Conservation (phyloP, 2,113 vertebrate genomes). For the Sardina pilchardus region DNA sequence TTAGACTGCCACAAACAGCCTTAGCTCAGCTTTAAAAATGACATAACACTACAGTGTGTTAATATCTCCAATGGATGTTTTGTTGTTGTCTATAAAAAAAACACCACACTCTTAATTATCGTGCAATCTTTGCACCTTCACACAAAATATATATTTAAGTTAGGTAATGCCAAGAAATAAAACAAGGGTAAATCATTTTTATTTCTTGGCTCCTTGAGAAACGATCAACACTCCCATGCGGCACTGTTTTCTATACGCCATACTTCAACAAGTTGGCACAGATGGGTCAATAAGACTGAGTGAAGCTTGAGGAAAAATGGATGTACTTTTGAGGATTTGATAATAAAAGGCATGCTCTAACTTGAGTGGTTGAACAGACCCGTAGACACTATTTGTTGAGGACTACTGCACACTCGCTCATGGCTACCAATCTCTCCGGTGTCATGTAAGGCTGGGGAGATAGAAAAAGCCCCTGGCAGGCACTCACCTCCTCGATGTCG, state of each 20-base stretch:
- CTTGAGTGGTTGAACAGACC: background rate
- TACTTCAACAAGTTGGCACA: too few species aligned
- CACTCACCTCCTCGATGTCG: slow-evolving; percentile 90
- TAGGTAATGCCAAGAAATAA: too few species aligned
- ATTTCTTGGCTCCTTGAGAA: too few species aligned
- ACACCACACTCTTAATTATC: background rate
- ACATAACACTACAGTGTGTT: background rate
- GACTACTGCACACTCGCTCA: background rate
- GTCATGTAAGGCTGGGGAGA: background rate
- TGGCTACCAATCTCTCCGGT: background rate
- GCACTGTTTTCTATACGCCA: too few species aligned
- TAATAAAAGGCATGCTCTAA: background rate
- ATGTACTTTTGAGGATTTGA: background rate
- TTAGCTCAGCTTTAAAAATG: background rate
- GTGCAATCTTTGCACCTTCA: too few species aligned
- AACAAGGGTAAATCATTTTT: too few species aligned
- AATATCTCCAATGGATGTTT: background rate
- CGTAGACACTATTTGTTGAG: background rate
- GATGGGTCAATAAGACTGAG: too few species aligned
- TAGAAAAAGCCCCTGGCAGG: background rate
- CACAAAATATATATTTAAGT: too few species aligned
- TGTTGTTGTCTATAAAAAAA: background rate
- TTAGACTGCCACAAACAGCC: background rate
- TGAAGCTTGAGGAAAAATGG: too few species aligned
- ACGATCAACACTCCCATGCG: too few species aligned